Evolutionary conservation across 2,113 vertebrate species (phyloP).

Genomic region (Mus musculus): DNA sequence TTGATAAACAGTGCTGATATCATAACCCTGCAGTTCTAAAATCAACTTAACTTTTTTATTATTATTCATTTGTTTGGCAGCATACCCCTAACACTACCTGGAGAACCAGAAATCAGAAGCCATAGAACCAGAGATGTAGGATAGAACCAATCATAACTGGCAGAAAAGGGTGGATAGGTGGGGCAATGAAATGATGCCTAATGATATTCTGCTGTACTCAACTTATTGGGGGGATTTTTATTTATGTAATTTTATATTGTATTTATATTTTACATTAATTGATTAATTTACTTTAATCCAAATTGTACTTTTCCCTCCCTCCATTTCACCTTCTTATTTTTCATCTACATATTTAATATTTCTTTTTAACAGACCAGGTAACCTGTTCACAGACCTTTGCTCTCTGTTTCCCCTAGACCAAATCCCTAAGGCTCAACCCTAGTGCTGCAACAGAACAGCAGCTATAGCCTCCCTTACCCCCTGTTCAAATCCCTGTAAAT

Average conservation of each 20-base stretch:
- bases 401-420: neutral
- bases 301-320: too few species aligned
- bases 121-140: neutral
- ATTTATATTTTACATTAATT: too few species aligned
- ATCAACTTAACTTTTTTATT: neutral
- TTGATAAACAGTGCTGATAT: neutral
- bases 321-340: neutral
- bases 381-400: neutral
- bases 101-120: neutral
- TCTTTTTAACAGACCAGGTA: neutral
- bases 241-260: too few species aligned
- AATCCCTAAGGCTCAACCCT: neutral
- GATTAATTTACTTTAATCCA: too few species aligned
- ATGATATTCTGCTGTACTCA: neutral
- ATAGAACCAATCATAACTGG: neutral
- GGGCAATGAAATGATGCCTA: neutral
- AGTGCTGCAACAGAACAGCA: neutral
- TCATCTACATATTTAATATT: neutral
- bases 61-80: neutral
- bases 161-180: too few species aligned
- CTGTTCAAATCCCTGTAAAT: neutral
- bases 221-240: neutral
- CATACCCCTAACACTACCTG: neutral
- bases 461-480: neutral
- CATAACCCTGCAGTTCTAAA: neutral